Percentiles rank a stretch among this genome's conserved stretches.
These are phyloP conservation scores for Notodonta dromedarius DNA, from an alignment of 2,888 invertebrate genomes.

Conservation along the genomic window DNA sequence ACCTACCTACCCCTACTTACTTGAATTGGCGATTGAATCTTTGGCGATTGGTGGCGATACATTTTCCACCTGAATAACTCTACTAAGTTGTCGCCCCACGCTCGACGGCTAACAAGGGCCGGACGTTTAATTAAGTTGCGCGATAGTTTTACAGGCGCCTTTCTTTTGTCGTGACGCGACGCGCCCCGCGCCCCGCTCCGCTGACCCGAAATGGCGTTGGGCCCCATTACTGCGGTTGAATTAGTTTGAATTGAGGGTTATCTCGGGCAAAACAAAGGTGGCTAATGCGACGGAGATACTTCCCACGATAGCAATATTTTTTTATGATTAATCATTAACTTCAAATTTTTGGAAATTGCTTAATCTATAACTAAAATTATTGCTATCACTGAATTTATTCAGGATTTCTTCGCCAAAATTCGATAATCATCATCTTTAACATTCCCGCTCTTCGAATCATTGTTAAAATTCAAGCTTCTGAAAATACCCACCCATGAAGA, in stretches of 20 bases:
- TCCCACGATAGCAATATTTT: conserved; percentile 41
- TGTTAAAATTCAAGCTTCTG: too few relatives aligned
- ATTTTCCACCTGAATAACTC: conserved; percentile 43
- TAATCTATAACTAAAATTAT: too few relatives aligned
- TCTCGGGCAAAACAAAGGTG: conserved; percentile 41
- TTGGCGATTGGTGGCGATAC: too few relatives aligned
- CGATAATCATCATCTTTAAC: too few relatives aligned
- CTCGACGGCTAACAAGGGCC: conserved; percentile 39
- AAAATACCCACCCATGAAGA: too few relatives aligned
- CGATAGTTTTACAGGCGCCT: conserved; percentile 51
- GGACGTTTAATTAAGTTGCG: conserved; percentile 57
- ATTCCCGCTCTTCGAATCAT: too few relatives aligned
- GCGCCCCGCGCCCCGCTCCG: too few relatives aligned
- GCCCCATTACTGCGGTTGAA: conserved; percentile 27
- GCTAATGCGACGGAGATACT: conserved; percentile 49
- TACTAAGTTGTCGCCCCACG: conserved; percentile 32
- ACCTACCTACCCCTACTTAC: too few relatives aligned
- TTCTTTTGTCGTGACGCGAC: conserved; percentile 41
- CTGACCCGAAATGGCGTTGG: background rate
- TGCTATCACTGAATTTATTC: too few relatives aligned
- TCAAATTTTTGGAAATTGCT: too few relatives aligned
- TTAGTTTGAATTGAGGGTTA: conserved; percentile 47
- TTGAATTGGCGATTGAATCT: too few relatives aligned
- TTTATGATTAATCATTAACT: background rate
- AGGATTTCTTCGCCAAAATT: too few relatives aligned